phyloP scores from a whole-genome alignment of 2,113 vertebrate genomes.

The Oncorhynchus tshawytscha region DNA sequence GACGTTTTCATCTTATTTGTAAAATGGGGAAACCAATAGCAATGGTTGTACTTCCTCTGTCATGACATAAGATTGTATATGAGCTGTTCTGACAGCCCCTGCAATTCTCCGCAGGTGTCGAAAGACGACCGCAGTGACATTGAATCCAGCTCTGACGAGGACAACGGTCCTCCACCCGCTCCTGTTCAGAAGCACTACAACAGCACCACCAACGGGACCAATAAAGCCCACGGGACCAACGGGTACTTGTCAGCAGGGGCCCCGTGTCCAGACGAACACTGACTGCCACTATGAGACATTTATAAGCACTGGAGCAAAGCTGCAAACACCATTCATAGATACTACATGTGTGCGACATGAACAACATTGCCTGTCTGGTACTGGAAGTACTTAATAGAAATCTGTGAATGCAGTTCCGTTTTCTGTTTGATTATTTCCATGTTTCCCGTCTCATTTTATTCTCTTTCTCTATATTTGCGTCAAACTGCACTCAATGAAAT shows the following conservation, averaged over 20 bases:
- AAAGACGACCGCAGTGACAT: constrained; percentile 95
- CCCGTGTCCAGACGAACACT: constrained; percentile 85
- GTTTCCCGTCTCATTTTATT: constrained; percentile 37
- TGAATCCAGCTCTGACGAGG: constrained; percentile 96
- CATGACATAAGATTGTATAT: neutral
- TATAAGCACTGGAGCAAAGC: constrained; percentile 47
- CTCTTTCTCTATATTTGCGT: constrained; percentile 58
- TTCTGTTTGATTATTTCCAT: constrained; percentile 46
- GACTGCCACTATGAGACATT: constrained; percentile 52
- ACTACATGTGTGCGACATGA: constrained; percentile 54
- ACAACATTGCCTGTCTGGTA: constrained; percentile 81
- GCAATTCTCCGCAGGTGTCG: constrained; percentile 75
- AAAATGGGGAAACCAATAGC: too few relatives aligned
- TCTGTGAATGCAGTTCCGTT: constrained; percentile 76
- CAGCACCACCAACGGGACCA: constrained; percentile 86
- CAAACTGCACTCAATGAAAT: constrained; percentile 56
- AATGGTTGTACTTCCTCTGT: neutral
- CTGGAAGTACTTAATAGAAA: constrained; percentile 79
- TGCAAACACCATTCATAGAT: constrained; percentile 55
- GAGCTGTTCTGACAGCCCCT: neutral
- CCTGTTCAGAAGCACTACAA: constrained; percentile 79
- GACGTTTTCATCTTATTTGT: too few relatives aligned
- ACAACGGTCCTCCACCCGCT: constrained; percentile 75
- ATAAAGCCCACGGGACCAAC: constrained; percentile 84
- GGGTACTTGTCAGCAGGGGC: constrained; percentile 85